Evolutionary conservation across 2,113 vertebrate genomes (phyloP).

Genomic region (Ptyas mucosa): DNA sequence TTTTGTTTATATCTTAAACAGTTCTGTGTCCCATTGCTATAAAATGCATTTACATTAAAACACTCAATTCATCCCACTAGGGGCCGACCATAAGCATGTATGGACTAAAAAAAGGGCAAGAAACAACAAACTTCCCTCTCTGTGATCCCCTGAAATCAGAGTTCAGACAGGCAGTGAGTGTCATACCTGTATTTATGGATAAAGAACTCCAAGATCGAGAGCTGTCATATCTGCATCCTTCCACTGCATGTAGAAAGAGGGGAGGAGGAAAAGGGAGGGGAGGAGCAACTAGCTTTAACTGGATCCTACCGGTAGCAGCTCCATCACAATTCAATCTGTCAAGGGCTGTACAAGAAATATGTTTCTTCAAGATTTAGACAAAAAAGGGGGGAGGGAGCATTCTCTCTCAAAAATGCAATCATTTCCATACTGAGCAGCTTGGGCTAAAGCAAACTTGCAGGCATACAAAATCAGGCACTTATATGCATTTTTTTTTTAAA

Average conservation of each 20-base stretch:
- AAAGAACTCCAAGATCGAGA: conserved; percentile 64
- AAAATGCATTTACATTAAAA: conserved; percentile 43
- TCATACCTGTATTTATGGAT: conserved; percentile 49
- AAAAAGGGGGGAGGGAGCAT: neutral
- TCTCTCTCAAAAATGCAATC: conserved; percentile 32
- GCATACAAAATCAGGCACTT: conserved; percentile 36
- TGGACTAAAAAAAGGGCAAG: conserved; percentile 34
- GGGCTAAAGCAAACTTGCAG: conserved; percentile 20
- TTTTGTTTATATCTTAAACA: conserved; percentile 37
- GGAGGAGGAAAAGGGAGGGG: conserved; percentile 12
- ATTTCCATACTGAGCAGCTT: conserved; percentile 23
- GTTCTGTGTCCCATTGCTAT: conserved; percentile 37
- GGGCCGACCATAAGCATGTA: conserved; percentile 40
- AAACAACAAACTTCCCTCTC: conserved; percentile 30
- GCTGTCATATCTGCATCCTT: conserved; percentile 67
- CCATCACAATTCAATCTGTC: conserved; percentile 57
- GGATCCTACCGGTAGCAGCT: conserved; percentile 67
- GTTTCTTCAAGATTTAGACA: conserved; percentile 29
- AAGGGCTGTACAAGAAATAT: conserved; percentile 47
- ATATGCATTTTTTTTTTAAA: conserved; percentile 31
- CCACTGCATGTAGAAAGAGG: conserved; percentile 51
- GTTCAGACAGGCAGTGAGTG: conserved; percentile 9
- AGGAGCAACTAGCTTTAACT: conserved; percentile 64
- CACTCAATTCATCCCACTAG: conserved; percentile 48
- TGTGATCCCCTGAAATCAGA: conserved; percentile 32